Evolutionary conservation across 2,797 vertebrate genomes (phyloP).

Genomic region (Cygnus olor): DNA sequence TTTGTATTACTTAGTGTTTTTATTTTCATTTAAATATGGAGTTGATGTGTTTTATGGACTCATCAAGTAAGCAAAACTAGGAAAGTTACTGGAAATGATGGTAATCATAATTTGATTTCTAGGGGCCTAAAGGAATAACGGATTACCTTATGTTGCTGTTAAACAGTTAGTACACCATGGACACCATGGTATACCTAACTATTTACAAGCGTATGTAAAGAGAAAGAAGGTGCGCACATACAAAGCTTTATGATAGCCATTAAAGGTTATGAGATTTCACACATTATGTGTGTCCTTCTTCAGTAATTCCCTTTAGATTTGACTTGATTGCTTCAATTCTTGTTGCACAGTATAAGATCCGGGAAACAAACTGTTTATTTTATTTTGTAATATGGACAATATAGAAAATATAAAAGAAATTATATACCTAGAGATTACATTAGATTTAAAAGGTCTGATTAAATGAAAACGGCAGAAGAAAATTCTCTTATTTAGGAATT

Average conservation of each 20-base stretch:
- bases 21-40: constrained; percentile 3
- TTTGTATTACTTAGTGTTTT: not conserved
- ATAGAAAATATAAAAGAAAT: not conserved
- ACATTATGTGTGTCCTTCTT: not conserved
- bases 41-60: not conserved
- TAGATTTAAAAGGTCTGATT: not conserved
- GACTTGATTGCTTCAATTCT: not conserved
- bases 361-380: not conserved
- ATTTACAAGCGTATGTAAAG: not conserved
- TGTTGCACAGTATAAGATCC: not conserved
- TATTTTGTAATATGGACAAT: not conserved
- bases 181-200: not conserved
- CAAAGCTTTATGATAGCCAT: not conserved
- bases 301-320: not conserved
- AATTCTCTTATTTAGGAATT: not conserved
- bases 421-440: not conserved
- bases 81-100: constrained; percentile 2
- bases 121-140: not conserved
- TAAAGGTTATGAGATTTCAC: not conserved
- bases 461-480: not conserved
- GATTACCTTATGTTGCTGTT: constrained; percentile 30
- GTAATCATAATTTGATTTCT: not conserved
- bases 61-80: not conserved
- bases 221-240: not conserved
- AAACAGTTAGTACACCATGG: not conserved